Conservation (phyloP, 2,888 invertebrate species). For the Meteorus cinctellus region DNA sequence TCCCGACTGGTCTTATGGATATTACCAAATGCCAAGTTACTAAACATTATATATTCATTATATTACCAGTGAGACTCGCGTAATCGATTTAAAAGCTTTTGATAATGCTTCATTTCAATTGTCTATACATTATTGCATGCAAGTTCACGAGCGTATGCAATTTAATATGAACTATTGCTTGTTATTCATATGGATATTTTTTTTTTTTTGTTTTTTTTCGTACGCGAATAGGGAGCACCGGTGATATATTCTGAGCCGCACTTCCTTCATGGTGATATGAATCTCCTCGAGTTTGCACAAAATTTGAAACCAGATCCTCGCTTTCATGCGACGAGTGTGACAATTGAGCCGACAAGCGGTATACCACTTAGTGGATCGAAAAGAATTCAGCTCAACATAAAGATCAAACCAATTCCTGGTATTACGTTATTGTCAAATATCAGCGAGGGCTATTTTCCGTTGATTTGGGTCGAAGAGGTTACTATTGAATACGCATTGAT, state of each 20-base stretch:
- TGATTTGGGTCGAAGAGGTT: slow-evolving; percentile 79
- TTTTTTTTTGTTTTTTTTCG: not conserved
- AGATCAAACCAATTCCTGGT: slow-evolving; percentile 70
- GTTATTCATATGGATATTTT: not conserved
- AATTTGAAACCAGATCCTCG: slow-evolving; percentile 76
- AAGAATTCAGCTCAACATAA: slow-evolving; percentile 77
- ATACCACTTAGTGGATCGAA: slow-evolving; percentile 75
- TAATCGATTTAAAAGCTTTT: not conserved
- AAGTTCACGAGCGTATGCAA: not conserved
- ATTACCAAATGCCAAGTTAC: slow-evolving; percentile 67
- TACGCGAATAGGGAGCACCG: slow-evolving; percentile 76
- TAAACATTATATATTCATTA: slow-evolving; percentile 1
- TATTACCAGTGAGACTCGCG: not conserved
- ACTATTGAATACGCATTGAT: slow-evolving; percentile 35
- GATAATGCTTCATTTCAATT: not conserved
- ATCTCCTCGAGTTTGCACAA: slow-evolving; percentile 74
- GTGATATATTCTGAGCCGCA: slow-evolving; percentile 80
- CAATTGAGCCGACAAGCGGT: slow-evolving; percentile 79
- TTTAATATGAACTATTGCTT: not conserved
- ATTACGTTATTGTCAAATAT: slow-evolving; percentile 75
- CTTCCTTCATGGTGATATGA: slow-evolving; percentile 77
- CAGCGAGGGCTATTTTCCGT: slow-evolving; percentile 76
- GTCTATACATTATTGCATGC: not conserved
- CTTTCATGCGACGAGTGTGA: slow-evolving; percentile 77
- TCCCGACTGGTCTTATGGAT: slow-evolving; percentile 76